Conservation (phyloP, 2,888 invertebrate genomes). For the Habrosyne pyritoides region DNA sequence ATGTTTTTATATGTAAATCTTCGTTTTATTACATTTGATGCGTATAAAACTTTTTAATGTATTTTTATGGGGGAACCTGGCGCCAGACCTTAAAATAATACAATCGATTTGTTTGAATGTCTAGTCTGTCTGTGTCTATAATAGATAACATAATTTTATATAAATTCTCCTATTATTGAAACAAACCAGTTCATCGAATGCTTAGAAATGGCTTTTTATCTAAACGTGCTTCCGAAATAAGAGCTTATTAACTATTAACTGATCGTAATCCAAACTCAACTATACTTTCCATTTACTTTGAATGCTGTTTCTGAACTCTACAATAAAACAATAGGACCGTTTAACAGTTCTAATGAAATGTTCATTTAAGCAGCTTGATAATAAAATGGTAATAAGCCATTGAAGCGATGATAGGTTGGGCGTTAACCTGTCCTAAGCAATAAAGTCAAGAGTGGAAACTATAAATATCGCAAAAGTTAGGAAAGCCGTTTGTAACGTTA, state of each 20-base stretch:
- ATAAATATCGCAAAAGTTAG: constrained; percentile 44
- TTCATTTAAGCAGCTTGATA: constrained; percentile 39
- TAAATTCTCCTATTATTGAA: not conserved
- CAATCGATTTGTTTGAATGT: too few species aligned
- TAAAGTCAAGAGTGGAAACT: constrained; percentile 40
- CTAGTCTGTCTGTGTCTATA: too few species aligned
- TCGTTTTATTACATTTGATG: too few species aligned
- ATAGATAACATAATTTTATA: not conserved
- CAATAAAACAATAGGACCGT: constrained; percentile 30
- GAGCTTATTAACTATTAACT: not conserved
- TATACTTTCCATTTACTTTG: too few species aligned
- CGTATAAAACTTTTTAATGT: too few species aligned
- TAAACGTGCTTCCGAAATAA: not conserved
- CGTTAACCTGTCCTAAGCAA: constrained; percentile 54
- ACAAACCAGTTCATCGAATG: not conserved
- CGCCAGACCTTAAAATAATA: too few species aligned
- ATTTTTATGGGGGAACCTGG: too few species aligned
- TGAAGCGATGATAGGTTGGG: constrained; percentile 45
- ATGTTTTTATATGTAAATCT: too few species aligned
- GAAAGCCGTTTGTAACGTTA: constrained; percentile 29
- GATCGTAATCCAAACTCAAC: not conserved
- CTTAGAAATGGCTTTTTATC: not conserved
- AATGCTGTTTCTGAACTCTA: not conserved
- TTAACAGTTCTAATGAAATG: constrained; percentile 41
- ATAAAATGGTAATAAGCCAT: constrained; percentile 58